Evolutionary conservation across 2,888 invertebrate species (phyloP), one percentile per base, ranked within the genome.

Genomic region (Geophilus truncorum): DNA sequence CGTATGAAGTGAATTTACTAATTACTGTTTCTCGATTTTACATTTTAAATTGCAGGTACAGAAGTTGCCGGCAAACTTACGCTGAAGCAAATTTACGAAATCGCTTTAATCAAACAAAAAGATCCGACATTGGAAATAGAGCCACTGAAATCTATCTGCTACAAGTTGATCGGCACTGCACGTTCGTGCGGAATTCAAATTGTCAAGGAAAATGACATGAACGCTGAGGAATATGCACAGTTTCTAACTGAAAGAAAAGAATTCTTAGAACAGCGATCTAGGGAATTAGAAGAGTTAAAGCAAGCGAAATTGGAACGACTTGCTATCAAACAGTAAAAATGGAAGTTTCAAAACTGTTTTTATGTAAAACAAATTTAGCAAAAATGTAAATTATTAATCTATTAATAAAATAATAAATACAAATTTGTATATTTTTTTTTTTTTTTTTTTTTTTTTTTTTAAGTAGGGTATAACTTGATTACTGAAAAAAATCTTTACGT

Each of bases 41-140:
- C 57, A 10, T 57, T 28, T n/a, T 32, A 18, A 51, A 51, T 82
- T 84, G 62, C 85, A 93, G 95, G 91, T 0, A 89, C 88, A 79
- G 96, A 97, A 88, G 88, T 91, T 30, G 91, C 93, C 84, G 99
- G 99, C 0, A 96, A 93, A 89, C 91, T 99, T 81, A 95, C 97
- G 0, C 85, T 95, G 0, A 98, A 97, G 87, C 99, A 99, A 88
- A 87, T 99, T 15, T 99, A 97, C 88, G 99, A 99, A 91, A 99
- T 99, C 86, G 98, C 99, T 0, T 90, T 92, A 87, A 93, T 99
- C n/a, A 98, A 99, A 88, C 90, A 92, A n/a, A 89, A 93, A 86
- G 98, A 98, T 88, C 93, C 94, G 3, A 88, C 92, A 0, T 86
- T 92, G 28, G 91, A 92, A 84, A 90, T 91, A 84, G 88, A 89